phyloP scores from a whole-genome alignment of 1,140 invertebrate genomes.

The Diuraphis noxia region DNA sequence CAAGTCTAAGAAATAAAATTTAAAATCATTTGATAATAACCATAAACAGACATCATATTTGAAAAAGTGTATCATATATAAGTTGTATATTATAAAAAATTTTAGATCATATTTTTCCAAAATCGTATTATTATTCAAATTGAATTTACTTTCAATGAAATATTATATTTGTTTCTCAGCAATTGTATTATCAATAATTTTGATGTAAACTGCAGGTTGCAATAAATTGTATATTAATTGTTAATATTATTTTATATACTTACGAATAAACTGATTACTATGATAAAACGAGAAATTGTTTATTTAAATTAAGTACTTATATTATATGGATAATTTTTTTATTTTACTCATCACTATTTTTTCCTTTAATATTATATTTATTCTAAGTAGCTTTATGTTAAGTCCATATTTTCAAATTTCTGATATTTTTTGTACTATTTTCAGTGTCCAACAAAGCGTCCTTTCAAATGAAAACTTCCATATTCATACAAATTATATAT shows the following conservation, averaged over 20 bases:
- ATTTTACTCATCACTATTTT: too few species aligned
- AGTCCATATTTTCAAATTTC: too few species aligned
- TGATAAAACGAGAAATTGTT: not conserved
- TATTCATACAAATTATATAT: too few species aligned
- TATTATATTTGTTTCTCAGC: not conserved
- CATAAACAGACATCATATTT: not conserved
- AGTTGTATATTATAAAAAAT: too few species aligned
- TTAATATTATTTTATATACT: not conserved
- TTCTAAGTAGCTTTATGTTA: too few species aligned
- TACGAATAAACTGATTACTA: not conserved
- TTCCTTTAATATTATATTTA: too few species aligned
- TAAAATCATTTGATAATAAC: not conserved
- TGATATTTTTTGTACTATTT: too few species aligned
- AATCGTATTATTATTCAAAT: not conserved
- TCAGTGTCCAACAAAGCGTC: too few species aligned
- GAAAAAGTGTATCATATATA: not conserved
- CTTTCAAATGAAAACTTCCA: too few species aligned
- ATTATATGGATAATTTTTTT: too few species aligned
- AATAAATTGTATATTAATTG: not conserved
- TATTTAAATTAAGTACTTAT: not conserved
- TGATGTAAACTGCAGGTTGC: not conserved
- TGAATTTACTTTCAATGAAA: not conserved
- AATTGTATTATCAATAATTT: not conserved
- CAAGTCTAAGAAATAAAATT: not conserved
- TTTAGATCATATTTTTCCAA: not conserved